Conservation (phyloP, 2,113 vertebrate species). For the Semicossyphus pulcher region DNA sequence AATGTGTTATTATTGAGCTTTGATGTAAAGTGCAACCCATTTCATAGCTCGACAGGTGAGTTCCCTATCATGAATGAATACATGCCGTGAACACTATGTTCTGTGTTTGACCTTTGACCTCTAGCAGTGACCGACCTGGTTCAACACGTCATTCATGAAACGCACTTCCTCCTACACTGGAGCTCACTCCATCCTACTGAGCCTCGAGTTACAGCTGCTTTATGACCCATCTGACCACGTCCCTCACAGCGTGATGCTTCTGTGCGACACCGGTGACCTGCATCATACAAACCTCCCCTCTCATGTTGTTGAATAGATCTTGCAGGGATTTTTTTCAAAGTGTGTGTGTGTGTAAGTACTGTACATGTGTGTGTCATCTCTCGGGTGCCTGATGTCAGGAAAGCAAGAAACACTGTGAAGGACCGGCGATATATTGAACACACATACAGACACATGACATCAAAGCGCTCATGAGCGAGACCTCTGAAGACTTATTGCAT, state of each 20-base stretch:
- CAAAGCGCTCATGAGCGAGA: constrained; percentile 33
- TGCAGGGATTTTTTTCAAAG: constrained; percentile 2
- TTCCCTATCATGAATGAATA: no score
- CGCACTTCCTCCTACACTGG: not conserved
- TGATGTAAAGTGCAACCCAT: no score
- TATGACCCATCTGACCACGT: constrained; percentile 26
- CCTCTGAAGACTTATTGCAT: not conserved
- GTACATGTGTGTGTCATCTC: not conserved
- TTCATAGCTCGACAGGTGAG: no score
- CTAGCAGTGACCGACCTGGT: not conserved
- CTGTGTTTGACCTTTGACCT: constrained; percentile 13
- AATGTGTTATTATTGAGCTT: no score
- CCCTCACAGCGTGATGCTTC: constrained; percentile 12
- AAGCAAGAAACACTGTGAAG: not conserved
- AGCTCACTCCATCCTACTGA: constrained; percentile 10
- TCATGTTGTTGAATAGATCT: constrained; percentile 19
- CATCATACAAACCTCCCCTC: not conserved
- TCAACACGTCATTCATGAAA: not conserved
- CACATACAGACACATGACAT: constrained; percentile 28
- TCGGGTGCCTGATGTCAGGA: not conserved
- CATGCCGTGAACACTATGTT: no score
- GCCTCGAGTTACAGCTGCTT: constrained; percentile 23
- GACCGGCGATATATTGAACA: not conserved
- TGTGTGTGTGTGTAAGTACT: not conserved
- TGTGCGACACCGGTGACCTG: constrained; percentile 21